Evolutionary conservation across 2,113 vertebrate genomes (phyloP).

Genomic region (Phaethornis superciliosus): DNA sequence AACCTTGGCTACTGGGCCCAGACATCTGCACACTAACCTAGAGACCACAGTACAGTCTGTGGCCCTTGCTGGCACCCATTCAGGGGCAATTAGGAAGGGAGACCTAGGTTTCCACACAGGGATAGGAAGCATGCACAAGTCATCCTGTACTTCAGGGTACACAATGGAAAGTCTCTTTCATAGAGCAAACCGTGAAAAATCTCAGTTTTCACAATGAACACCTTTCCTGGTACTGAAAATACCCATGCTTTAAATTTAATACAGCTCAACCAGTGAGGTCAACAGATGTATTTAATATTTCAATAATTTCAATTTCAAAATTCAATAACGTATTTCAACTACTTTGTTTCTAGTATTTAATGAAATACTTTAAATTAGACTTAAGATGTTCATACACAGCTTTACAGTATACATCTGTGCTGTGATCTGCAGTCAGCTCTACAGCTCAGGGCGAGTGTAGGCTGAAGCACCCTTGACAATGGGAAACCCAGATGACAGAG

Average conservation of each 20-base stretch:
- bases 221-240: background rate
- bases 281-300: background rate
- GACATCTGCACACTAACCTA: background rate
- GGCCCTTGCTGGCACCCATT: background rate
- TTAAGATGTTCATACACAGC: background rate
- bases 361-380: background rate
- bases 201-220: background rate
- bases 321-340: background rate
- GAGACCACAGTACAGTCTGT: background rate
- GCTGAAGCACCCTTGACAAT: background rate
- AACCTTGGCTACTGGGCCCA: background rate
- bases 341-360: background rate
- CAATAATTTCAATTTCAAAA: too few species aligned
- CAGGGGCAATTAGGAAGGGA: background rate
- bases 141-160: background rate
- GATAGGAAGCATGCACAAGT: background rate
- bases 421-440: background rate
- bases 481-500: background rate
- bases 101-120: background rate
- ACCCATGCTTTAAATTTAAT: background rate
- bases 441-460: accelerated
- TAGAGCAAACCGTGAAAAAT: background rate
- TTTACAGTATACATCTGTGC: background rate
- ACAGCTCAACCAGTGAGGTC: background rate
- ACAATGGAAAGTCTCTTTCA: background rate